These are phyloP conservation scores for Limosa lapponica DNA, from an alignment of 2,797 vertebrate species.

Conservation along the genomic window DNA sequence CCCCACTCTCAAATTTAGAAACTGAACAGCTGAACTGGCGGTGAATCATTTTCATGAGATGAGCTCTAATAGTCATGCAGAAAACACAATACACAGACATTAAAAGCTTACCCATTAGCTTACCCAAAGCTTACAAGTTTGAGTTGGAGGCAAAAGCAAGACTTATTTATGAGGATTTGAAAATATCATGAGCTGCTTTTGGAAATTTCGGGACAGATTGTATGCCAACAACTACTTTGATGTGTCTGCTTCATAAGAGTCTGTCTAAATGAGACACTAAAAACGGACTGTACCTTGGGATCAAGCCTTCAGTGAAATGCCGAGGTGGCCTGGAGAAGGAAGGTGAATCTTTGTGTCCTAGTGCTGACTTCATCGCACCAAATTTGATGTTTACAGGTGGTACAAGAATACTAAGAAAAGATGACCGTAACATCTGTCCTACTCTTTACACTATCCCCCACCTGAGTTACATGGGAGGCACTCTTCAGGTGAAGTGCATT, in stretches of 20 bases:
- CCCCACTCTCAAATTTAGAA: background rate
- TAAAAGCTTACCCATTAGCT: background rate
- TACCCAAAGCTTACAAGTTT: background rate
- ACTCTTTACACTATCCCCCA: background rate
- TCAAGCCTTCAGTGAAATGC: background rate
- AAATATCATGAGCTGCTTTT: background rate
- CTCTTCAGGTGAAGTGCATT: rapidly evolving
- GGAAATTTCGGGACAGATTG: background rate
- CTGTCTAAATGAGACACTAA: background rate
- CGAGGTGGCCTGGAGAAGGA: background rate
- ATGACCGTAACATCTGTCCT: background rate
- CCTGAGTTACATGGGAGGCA: background rate
- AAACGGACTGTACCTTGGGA: background rate
- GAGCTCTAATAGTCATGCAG: background rate
- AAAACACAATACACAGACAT: background rate
- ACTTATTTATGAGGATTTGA: background rate
- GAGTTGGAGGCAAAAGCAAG: background rate
- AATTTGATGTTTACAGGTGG: background rate
- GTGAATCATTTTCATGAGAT: slow-evolving; percentile 14
- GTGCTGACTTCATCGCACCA: background rate
- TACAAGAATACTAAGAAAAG: background rate
- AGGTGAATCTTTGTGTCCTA: background rate
- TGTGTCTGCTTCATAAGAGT: background rate
- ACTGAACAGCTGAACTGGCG: background rate
- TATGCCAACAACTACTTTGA: background rate